Conservation (phyloP, 2,797 vertebrate genomes). For the Falco berigora region DNA sequence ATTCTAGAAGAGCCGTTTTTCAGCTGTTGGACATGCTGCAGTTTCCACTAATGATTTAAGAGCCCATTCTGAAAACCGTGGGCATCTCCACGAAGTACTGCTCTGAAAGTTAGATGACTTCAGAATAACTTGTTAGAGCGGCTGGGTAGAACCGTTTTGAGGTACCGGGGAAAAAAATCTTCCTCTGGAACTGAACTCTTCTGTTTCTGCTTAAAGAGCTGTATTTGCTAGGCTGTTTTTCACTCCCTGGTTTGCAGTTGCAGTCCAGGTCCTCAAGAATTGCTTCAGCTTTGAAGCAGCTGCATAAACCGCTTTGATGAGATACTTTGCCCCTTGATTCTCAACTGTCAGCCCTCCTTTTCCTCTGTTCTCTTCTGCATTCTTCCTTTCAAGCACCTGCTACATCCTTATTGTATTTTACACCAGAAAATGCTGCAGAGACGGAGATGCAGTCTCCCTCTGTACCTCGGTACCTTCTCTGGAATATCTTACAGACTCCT, state of each 20-base stretch:
- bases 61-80: background rate
- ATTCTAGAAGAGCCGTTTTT: background rate
- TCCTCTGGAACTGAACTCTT: background rate
- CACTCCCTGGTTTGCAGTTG: background rate
- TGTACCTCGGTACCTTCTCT: background rate
- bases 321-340: background rate
- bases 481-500: background rate
- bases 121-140: background rate
- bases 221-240: background rate
- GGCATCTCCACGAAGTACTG: background rate
- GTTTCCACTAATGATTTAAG: background rate
- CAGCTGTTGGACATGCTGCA: background rate
- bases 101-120: background rate
- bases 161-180: background rate
- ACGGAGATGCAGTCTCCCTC: background rate
- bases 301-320: background rate
- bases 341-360: background rate
- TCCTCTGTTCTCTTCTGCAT: background rate
- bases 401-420: background rate
- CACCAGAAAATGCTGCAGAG: background rate
- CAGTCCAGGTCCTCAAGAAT: background rate
- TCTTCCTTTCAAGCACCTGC: background rate
- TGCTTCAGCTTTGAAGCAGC: background rate
- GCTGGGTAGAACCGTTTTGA: background rate
- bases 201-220: background rate